A percentile compares a stretch with the other conserved stretches of the same genome.
phyloP scores from a whole-genome alignment of 2,113 vertebrate genomes.

The Hyaena hyaena region DNA sequence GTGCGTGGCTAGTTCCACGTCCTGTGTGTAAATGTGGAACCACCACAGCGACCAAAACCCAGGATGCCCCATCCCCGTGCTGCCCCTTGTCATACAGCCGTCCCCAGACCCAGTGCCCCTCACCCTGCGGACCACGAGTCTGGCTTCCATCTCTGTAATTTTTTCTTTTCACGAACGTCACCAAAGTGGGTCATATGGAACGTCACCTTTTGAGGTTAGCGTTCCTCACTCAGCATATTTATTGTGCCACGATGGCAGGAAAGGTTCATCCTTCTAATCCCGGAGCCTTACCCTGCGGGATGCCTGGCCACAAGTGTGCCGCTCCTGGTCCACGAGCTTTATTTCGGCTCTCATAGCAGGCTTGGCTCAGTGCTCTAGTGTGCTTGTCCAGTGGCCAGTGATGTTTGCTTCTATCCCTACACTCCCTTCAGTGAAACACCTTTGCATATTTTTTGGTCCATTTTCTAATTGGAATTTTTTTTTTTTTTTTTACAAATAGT shows the following conservation, averaged over 20 bases:
- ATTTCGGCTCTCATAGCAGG: neutral
- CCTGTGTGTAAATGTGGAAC: no score
- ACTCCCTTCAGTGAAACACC: neutral
- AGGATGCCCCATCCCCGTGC: neutral
- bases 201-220: neutral
- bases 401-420: neutral
- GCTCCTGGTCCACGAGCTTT: rapidly evolving
- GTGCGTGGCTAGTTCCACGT: neutral
- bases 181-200: neutral
- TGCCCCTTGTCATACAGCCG: rapidly evolving
- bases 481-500: no score
- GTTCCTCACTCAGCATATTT: neutral
- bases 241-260: no score
- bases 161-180: neutral
- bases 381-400: neutral
- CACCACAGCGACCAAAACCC: neutral
- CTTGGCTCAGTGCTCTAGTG: neutral
- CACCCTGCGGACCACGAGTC: neutral
- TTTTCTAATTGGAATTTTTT: neutral
- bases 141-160: neutral
- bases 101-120: neutral
- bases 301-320: neutral
- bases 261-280: neutral
- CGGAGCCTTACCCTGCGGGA: rapidly evolving
- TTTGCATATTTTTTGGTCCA: neutral